A percentile compares a stretch with the other conserved stretches of the same genome.
phyloP scores from a whole-genome alignment of 2,113 vertebrate genomes.

The Elephantulus edwardii region DNA sequence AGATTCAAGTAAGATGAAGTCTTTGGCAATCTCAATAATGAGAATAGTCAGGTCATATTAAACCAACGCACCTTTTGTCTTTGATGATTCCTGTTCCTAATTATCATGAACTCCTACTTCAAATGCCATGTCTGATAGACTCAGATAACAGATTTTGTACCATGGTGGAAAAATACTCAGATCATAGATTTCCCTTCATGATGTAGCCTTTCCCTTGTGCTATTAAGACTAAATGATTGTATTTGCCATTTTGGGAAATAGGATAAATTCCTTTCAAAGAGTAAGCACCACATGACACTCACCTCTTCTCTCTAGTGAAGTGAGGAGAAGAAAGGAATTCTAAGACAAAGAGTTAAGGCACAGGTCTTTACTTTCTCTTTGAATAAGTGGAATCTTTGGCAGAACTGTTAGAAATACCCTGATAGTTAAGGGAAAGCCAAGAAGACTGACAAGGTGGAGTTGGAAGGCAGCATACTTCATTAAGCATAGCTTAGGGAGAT shows the following conservation, averaged over 20 bases:
- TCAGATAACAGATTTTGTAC: neutral
- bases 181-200: too few species aligned
- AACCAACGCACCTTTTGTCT: too few species aligned
- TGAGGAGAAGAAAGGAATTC: neutral
- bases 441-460: neutral
- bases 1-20: too few species aligned
- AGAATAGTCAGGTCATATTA: too few species aligned
- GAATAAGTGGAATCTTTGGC: neutral
- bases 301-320: neutral
- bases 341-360: neutral
- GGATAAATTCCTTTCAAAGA: neutral
- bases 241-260: neutral
- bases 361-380: fast-evolving
- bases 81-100: neutral
- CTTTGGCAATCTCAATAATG: too few species aligned
- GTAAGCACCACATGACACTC: neutral
- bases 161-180: neutral
- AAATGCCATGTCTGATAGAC: neutral
- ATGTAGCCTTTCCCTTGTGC: neutral
- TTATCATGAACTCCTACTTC: neutral
- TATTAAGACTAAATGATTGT: neutral
- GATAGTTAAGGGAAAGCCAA: neutral
- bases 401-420: neutral
- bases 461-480: neutral
- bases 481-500: neutral